Evolutionary conservation across 2,888 invertebrate genomes (phyloP).

Genomic region (Hyalella azteca): DNA sequence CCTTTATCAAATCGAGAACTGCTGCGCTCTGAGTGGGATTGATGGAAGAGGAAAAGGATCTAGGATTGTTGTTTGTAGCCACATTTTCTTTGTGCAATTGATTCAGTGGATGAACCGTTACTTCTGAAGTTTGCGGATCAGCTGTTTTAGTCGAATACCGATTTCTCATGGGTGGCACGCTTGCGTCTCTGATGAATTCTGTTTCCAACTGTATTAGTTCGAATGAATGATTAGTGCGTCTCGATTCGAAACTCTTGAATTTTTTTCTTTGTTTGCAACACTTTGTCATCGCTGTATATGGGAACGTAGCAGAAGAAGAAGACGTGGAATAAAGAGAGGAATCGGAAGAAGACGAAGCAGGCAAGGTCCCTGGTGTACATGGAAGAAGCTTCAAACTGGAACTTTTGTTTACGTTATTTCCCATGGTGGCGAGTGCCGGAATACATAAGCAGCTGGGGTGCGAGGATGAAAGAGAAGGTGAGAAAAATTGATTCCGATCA

Average conservation of each 20-base stretch:
- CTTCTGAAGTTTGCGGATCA: no score
- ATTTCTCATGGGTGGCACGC: no score
- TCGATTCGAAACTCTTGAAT: not conserved
- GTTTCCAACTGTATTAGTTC: not conserved
- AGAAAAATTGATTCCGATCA: conserved; percentile 18
- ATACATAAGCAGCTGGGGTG: conserved; percentile 4
- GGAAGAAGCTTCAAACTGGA: conserved; percentile 26
- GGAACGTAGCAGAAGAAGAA: not conserved
- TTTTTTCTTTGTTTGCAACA: not conserved
- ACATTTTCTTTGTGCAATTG: no score
- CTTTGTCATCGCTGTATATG: not conserved
- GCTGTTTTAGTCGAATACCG: no score
- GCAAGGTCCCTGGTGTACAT: not conserved
- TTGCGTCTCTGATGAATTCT: no score
- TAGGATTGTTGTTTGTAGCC: no score
- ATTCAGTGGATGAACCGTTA: no score
- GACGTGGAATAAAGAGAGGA: conserved; percentile 10
- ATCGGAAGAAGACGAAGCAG: conserved; percentile 15
- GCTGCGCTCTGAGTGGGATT: not conserved
- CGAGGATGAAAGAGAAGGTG: conserved; percentile 18
- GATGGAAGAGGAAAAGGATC: no score
- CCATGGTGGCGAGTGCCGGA: conserved; percentile 11
- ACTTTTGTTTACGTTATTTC: conserved; percentile 35
- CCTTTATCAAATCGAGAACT: not conserved
- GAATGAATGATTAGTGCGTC: not conserved